Evolutionary conservation across 2,113 vertebrate genomes (phyloP), one percentile per base, ranked within the genome.

Genomic region (Bostrychus sinensis): DNA sequence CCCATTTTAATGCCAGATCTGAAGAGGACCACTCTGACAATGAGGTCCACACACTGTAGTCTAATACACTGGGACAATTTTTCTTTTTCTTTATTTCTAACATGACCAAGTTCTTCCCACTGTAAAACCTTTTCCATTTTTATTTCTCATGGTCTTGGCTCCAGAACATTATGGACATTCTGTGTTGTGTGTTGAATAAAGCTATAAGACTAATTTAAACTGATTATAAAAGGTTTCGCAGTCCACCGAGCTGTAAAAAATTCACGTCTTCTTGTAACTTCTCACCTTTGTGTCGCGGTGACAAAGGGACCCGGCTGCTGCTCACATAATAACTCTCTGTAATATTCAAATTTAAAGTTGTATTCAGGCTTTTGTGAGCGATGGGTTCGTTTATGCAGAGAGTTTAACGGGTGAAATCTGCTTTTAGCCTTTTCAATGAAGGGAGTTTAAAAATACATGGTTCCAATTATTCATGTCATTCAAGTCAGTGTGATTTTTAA

Each of bases 51-150:
- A 80, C 55, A 66, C 83, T 70, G 71, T 51, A 75, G 58, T 51
- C 64, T 48, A 48, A 75, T 39, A 42, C 58, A 26, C 0, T 80
- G 77, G 28, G 68, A 75, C 76, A 54, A 79, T 78, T 70, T 77
- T 50, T 45, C 43, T 82, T 80, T 86, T 86, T 82, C 50, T 75
- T 80, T 56, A 66, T 89, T 84, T 89, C 85, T 89, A 88, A 83
- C 81, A 87, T 77, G 72, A 2, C 4, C 86, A 76, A 72, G 77
- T 85, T 81, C 67, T 75, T 84, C 81, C 83, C 65, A 80, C 75
- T 75, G 9, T 14, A 78, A 45, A 74, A 81, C 78, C 77, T 66
- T 77, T 74, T 45, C 59, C 62, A 1, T 71, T 78, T 32, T 69
- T 66, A 20, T 72, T 77, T 62, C 25, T 48, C 28, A 67, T 63